These are phyloP conservation scores for Azemiops feae DNA, from an alignment of 2,113 vertebrate species.

Conservation along the genomic window DNA sequence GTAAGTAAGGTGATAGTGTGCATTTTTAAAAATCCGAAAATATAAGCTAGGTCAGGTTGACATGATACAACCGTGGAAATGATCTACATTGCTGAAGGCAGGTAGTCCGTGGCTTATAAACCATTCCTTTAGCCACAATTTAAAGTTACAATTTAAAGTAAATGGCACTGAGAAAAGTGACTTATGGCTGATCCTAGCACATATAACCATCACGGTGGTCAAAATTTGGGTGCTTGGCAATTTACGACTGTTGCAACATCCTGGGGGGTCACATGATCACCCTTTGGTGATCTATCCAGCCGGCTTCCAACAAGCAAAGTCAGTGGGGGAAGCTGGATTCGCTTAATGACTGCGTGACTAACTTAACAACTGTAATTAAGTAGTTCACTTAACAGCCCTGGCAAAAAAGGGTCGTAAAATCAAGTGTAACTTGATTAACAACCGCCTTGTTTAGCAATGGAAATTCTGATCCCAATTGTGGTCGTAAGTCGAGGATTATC, in stretches of 20 bases:
- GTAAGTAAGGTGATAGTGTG: neutral
- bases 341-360: neutral
- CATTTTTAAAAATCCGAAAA: slow-evolving; percentile 48
- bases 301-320: neutral
- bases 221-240: no score
- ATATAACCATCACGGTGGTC: neutral
- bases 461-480: neutral
- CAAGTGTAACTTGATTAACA: neutral
- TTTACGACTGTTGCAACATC: neutral
- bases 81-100: no score
- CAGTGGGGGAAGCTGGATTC: neutral
- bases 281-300: neutral
- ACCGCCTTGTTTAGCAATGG: neutral
- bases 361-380: neutral
- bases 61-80: neutral
- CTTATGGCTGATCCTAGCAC: neutral
- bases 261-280: neutral
- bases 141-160: neutral
- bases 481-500: neutral
- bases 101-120: no score
- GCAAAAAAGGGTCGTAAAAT: neutral
- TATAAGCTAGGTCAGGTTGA: neutral
- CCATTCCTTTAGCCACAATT: neutral
- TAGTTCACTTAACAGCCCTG: neutral
- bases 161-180: neutral